A percentile compares a stretch with the other conserved stretches of the same genome.
phyloP scores from a whole-genome alignment of 2,888 invertebrate species.

The Uropetala carovei region DNA sequence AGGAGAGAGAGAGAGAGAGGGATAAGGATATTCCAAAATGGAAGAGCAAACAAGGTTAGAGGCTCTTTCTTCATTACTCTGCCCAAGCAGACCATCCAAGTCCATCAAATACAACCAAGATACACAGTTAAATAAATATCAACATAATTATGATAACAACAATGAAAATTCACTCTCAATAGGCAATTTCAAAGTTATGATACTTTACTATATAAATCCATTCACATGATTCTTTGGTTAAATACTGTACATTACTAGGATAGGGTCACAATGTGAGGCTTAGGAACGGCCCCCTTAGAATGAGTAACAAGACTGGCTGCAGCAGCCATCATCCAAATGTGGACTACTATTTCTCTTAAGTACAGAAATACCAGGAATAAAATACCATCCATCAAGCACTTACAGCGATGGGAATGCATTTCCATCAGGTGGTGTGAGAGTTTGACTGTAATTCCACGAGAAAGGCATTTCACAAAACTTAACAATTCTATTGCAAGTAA shows the following conservation, averaged over 20 bases:
- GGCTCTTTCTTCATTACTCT: not conserved
- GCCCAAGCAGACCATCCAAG: not conserved
- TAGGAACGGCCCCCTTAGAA: conserved; percentile 61
- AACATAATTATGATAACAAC: conserved; percentile 61
- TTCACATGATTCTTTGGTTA: conserved; percentile 60
- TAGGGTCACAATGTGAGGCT: conserved; percentile 50
- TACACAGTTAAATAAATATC: conserved; percentile 60
- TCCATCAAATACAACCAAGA: conserved; percentile 10
- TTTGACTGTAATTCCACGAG: conserved; percentile 5
- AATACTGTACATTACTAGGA: conserved; percentile 52
- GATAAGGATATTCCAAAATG: not conserved
- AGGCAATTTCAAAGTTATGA: conserved; percentile 59
- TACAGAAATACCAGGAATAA: conserved; percentile 53
- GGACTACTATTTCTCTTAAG: conserved; percentile 48
- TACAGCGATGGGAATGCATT: not conserved
- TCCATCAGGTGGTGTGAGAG: not conserved
- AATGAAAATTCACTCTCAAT: conserved; percentile 55
- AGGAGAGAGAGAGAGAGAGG: not conserved
- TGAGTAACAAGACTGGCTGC: conserved; percentile 55
- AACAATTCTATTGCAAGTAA: conserved; percentile 46
- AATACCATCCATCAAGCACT: conserved; percentile 19
- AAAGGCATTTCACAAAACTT: conserved; percentile 6
- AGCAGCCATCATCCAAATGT: conserved; percentile 48
- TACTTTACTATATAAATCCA: conserved; percentile 50
- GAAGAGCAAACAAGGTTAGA: not conserved